phyloP scores from a whole-genome alignment of 2,888 invertebrate genomes.

The Noctua comes region DNA sequence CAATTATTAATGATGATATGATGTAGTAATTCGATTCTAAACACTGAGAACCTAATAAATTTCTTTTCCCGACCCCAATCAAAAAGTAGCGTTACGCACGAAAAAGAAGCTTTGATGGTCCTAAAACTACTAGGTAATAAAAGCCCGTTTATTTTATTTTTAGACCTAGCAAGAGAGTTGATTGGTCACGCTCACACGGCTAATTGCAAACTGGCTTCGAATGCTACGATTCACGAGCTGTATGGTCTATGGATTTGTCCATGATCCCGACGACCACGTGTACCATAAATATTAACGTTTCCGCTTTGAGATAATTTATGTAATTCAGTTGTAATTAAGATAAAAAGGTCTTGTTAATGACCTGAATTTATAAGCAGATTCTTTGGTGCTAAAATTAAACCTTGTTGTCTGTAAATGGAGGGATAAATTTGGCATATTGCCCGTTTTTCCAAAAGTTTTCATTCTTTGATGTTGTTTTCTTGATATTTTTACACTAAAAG shows the following conservation, averaged over 20 bases:
- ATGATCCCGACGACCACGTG: conserved; percentile 17
- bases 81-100: conserved; percentile 6
- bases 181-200: conserved; percentile 6
- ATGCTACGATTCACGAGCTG: conserved; percentile 3
- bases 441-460: not conserved
- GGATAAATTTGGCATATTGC: not conserved
- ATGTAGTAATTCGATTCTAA: not conserved
- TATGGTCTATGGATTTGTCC: conserved; percentile 5
- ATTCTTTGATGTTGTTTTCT: not conserved
- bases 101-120: not conserved
- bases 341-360: conserved; percentile 1
- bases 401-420: not conserved
- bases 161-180: conserved; percentile 14
- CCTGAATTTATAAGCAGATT: conserved; percentile 2
- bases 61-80: not conserved
- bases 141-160: conserved; percentile 24
- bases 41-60: not conserved
- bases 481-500: not conserved
- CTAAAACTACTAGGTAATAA: conserved; percentile 30
- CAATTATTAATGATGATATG: not conserved
- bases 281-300: conserved; percentile 15
- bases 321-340: not conserved
- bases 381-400: not conserved
- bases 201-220: conserved; percentile 29
- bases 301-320: not conserved